Evolutionary conservation across 2,888 invertebrate genomes (phyloP), one percentile per base, ranked within the genome.

Genomic region (Galerucella pusilla): DNA sequence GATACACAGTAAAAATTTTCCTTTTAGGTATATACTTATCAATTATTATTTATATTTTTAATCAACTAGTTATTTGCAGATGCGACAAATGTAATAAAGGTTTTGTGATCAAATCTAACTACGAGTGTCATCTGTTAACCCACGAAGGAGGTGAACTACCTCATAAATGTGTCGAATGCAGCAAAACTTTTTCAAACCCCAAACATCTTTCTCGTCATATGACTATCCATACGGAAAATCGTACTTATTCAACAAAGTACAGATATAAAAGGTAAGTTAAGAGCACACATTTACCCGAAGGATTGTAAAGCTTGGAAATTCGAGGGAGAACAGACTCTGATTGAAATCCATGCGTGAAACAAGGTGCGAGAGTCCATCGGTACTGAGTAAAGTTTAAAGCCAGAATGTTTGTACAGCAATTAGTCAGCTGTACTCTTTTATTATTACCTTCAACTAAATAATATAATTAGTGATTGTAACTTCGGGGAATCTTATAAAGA

Each of bases 51-150:
- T 42, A 42, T 42, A 42, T 42, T 42, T 42, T 42, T 42, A 42
- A 42, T 2, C 9, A 6, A 42, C 35, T 42, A 42, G 7, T 35
- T 35, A 6, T 61, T 71, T 85, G 81, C 67, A 83, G 84, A 69
- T 85, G 85, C 72, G 81, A 82, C 16, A 81, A 82, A 14, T 85
- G 85, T 69, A 81, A 79, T 16, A 85, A 85, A 78, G 82, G 84
- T 14, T 85, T 85, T 78, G 84, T 85, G n/a, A 81, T 83, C 28
- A 81, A 85, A 75, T 81, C 61, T 14, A 85, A 85, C 76, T 85
- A 84, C 71, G 82, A 85, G 20, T 85, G 83, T 60, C 85, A 85
- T 75, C 79, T 84, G 52, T 75, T 85, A 60, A 84, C 81, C 2
- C 85, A 75, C 46, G 45, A 64, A 54, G 65, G 79, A 49, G 80